Evolutionary conservation across 2,888 invertebrate genomes (phyloP), one percentile per base, ranked within the genome.

Genomic region (Eupithecia centaureata): DNA sequence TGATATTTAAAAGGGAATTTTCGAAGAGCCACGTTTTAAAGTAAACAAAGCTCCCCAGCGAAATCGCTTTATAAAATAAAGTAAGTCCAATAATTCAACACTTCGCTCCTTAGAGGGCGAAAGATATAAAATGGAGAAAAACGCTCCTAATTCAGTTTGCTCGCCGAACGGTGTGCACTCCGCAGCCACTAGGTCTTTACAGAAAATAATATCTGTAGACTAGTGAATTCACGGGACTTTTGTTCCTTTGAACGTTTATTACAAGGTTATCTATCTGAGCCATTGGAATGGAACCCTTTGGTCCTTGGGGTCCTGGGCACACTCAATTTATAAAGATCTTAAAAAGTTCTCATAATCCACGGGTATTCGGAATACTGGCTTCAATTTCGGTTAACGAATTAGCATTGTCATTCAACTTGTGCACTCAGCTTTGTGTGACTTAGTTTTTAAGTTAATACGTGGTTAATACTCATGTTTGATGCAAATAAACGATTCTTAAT

Each of bases 51-150:
- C 87, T 85, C 82, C 85, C 82, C 80, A 82, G 82, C 82, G 81
- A 86, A 87, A 87, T 88, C 87, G 86, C 86, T 90, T 90, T 87
- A 88, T 89, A 90, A 89, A 91, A 90, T 90, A 90, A 91, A 92
- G 88, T 88, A 87, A 89, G 83, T 88, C 87, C 86, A 87, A 91
- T 91, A 92, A 90, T 90, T 92, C 91, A 89, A 86, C 90, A 89
- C 88, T 89, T 88, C 88, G 85, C 84, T 88, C 84, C 86, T 88
- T 82, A 86, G 85, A 85, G 87, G 84, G 86, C 76, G 86, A 84
- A 82, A 87, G 84, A 86, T 88, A 87, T 87, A 89, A 90, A 91
- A 90, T 86, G 88, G 85, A 87, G 90, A 90, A 90, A 91, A 92
- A 90, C 86, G 89, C 82, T 84, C 83, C 85, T 91, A 91, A 92